A percentile compares a stretch with the other conserved stretches of the same genome.
phyloP scores from a whole-genome alignment of 1,140 invertebrate genomes.

The Acyrthosiphon pisum region DNA sequence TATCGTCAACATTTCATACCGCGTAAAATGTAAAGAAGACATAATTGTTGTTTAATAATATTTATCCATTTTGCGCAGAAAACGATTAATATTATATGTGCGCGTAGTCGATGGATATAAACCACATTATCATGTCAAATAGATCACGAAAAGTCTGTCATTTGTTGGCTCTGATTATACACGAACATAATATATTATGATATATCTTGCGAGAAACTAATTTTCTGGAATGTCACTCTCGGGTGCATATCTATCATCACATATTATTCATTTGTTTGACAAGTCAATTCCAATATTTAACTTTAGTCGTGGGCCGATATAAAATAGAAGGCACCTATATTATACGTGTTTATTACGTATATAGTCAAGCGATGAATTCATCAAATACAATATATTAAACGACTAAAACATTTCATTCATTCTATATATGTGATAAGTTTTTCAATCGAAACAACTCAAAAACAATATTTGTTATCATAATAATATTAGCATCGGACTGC shows the following conservation, averaged over 20 bases:
- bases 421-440: background rate
- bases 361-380: background rate
- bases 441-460: background rate
- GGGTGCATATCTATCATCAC: background rate
- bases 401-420: background rate
- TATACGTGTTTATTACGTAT: background rate
- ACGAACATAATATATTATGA: background rate
- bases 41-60: background rate
- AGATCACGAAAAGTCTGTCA: background rate
- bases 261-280: background rate
- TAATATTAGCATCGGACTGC: background rate
- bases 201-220: background rate
- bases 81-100: background rate
- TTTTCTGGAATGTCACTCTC: background rate
- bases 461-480: background rate
- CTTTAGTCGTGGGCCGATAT: background rate
- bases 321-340: background rate
- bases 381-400: background rate
- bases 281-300: background rate
- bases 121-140: background rate
- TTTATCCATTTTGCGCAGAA: background rate
- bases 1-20: background rate
- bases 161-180: constrained; percentile 56
- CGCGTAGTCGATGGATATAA: background rate
- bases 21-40: background rate